phyloP scores from a whole-genome alignment of 2,888 invertebrate genomes.

The Mimas tiliae region DNA sequence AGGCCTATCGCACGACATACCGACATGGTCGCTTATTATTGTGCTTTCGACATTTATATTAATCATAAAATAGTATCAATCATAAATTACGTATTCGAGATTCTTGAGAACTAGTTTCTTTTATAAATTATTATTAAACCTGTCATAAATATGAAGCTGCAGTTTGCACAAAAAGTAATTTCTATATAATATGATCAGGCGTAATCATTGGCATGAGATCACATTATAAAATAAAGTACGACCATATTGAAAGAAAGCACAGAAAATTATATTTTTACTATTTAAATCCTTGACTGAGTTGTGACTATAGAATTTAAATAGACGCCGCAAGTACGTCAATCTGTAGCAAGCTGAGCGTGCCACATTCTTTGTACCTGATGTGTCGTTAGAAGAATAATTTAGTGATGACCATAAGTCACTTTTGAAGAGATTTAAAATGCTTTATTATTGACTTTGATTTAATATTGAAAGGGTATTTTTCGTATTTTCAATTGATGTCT shows the following conservation, averaged over 20 bases:
- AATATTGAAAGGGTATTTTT: too few species aligned
- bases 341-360: too few species aligned
- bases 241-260: neutral
- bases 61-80: neutral
- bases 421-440: too few species aligned
- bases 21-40: conserved; percentile 40
- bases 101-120: neutral
- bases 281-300: too few species aligned
- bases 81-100: neutral
- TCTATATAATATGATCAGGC: conserved; percentile 4
- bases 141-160: neutral
- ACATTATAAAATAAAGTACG: neutral
- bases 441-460: too few species aligned
- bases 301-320: too few species aligned
- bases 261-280: neutral
- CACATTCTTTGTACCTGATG: too few species aligned
- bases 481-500: too few species aligned
- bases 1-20: conserved; percentile 31
- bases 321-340: too few species aligned
- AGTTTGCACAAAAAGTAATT: neutral
- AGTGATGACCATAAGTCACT: too few species aligned
- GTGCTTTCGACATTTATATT: neutral
- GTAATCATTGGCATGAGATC: neutral
- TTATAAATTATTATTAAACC: neutral
- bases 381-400: too few species aligned